phyloP scores from a whole-genome alignment of 1,140 invertebrate species.

The Caerostris extrusa region DNA sequence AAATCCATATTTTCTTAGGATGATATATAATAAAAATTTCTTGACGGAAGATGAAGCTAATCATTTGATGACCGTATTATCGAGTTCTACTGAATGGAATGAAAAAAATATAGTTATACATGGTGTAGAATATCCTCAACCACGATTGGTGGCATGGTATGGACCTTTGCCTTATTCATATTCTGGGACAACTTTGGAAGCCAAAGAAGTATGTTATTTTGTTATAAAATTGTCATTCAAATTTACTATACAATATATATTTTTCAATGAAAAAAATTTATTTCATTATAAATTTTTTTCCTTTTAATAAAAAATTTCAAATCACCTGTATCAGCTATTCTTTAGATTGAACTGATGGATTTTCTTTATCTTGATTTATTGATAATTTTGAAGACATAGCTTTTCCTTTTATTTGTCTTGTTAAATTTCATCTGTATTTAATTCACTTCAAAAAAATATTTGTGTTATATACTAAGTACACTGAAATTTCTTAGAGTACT shows the following conservation, averaged over 20 bases:
- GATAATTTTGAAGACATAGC: no score
- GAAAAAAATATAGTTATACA: conserved; percentile 78
- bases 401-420: no score
- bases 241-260: not conserved
- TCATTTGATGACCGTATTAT: not conserved
- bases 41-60: conserved; percentile 27
- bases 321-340: no score
- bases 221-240: not conserved
- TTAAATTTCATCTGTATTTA: no score
- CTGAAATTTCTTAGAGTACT: no score
- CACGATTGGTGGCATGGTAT: conserved; percentile 83
- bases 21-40: conserved; percentile 48
- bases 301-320: no score
- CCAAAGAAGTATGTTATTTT: conserved; percentile 78
- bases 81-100: conserved; percentile 48
- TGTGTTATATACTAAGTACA: no score
- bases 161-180: conserved; percentile 83
- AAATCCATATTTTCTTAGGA: not conserved
- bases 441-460: no score
- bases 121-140: conserved; percentile 81
- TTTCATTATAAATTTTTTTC: no score
- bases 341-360: no score
- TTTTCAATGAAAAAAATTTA: no score
- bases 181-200: conserved; percentile 82
- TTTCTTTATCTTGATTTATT: no score